Conservation (phyloP, 2,113 vertebrate genomes). For the Malaclemys terrapin region DNA sequence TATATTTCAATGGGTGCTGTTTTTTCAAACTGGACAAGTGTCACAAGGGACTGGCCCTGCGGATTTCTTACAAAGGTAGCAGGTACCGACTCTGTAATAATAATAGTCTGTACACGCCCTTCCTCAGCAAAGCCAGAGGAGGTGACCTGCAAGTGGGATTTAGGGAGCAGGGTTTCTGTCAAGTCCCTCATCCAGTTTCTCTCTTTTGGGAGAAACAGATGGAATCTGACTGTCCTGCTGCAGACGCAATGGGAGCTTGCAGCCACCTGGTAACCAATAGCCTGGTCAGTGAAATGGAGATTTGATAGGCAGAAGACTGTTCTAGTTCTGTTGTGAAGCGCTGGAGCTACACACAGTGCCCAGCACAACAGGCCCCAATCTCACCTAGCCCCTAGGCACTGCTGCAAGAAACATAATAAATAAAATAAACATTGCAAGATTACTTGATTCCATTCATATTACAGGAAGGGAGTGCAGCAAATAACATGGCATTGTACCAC, state of each 20-base stretch:
- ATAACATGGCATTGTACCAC: too few species aligned
- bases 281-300: background rate
- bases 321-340: background rate
- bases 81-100: background rate
- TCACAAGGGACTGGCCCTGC: accelerated
- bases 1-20: background rate
- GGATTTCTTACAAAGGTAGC: background rate
- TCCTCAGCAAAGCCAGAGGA: background rate
- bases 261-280: constrained; percentile 44
- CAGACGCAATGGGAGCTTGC: background rate
- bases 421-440: too few species aligned
- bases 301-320: background rate
- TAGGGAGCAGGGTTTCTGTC: background rate
- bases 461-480: too few species aligned
- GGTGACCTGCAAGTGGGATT: constrained; percentile 40
- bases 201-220: constrained; percentile 11
- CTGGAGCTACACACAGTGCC: too few species aligned
- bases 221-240: constrained; percentile 26
- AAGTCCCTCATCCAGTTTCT: background rate
- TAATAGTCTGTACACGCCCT: background rate
- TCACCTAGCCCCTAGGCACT: too few species aligned
- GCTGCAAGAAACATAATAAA: too few species aligned
- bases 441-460: too few species aligned
- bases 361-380: too few species aligned
- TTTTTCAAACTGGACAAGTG: background rate